Percentiles rank a stretch among this genome's conserved stretches.
phyloP scores from a whole-genome alignment of 2,888 invertebrate genomes.

The Idaea straminata region DNA sequence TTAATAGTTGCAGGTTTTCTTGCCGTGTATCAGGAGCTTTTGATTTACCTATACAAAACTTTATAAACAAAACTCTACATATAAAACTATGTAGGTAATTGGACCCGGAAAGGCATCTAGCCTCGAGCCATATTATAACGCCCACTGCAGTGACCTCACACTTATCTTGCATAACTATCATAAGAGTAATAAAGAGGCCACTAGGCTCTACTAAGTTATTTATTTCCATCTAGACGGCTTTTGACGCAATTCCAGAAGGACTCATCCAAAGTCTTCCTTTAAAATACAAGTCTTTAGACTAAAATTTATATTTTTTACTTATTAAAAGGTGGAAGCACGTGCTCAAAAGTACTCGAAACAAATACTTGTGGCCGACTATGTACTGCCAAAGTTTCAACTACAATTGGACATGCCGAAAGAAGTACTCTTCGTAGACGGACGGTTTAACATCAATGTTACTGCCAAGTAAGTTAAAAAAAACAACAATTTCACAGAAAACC shows the following conservation, averaged over 20 bases:
- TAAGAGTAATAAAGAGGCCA: not conserved
- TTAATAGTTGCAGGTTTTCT: not conserved
- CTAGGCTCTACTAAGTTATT: not conserved
- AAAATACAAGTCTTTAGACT: not conserved
- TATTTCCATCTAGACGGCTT: not conserved
- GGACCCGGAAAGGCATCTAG: slow-evolving; percentile 22
- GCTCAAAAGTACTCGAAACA: slow-evolving; percentile 84
- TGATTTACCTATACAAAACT: not conserved
- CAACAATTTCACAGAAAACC: too few species aligned
- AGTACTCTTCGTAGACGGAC: slow-evolving; percentile 89
- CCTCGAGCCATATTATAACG: slow-evolving; percentile 17
- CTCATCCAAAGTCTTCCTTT: too few species aligned
- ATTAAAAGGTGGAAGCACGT: slow-evolving; percentile 60
- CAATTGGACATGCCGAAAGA: slow-evolving; percentile 90
- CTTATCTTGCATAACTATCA: slow-evolving; percentile 4
- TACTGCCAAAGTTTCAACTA: slow-evolving; percentile 96
- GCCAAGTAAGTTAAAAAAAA: slow-evolving; percentile 83
- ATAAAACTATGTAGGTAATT: slow-evolving; percentile 12
- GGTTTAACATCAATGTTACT: slow-evolving; percentile 88
- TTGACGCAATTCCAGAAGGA: not conserved
- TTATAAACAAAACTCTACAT: slow-evolving; percentile 1
- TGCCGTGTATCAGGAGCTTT: not conserved
- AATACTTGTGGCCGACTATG: slow-evolving; percentile 93
- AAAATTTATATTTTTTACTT: not conserved
- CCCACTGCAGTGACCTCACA: slow-evolving; percentile 34